A percentile compares a stretch with the other conserved stretches of the same genome.
phyloP scores from a whole-genome alignment of 2,797 vertebrate genomes.

The Pipistrellus pipistrellus region DNA sequence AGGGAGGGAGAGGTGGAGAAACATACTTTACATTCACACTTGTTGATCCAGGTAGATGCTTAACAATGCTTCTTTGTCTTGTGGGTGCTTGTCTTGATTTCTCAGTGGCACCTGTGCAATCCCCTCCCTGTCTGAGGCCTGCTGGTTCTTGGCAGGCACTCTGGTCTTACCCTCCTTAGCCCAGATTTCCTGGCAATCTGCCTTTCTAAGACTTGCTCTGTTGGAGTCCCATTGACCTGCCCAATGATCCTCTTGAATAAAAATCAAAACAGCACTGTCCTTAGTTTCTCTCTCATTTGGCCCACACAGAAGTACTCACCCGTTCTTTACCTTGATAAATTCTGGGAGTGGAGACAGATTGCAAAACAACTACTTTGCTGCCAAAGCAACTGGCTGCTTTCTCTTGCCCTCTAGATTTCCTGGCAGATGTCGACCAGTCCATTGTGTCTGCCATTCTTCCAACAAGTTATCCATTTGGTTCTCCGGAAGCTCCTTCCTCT shows the following conservation, averaged over 20 bases:
- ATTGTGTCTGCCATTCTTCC: not conserved
- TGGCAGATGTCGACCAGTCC: not conserved
- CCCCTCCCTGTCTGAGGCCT: not conserved
- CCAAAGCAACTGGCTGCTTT: not conserved
- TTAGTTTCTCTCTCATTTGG: not conserved
- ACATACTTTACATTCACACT: not conserved
- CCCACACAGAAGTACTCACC: not conserved
- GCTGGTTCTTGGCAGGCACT: not conserved
- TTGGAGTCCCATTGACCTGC: not conserved
- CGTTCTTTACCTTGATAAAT: not conserved
- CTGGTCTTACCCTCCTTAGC: not conserved
- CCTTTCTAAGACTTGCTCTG: not conserved
- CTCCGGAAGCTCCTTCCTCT: not conserved
- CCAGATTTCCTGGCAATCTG: not conserved
- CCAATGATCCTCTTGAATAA: not conserved
- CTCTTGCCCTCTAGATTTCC: not conserved
- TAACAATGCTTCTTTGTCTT: not conserved
- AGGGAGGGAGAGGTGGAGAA: not conserved
- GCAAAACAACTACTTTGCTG: not conserved
- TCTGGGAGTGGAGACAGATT: not conserved
- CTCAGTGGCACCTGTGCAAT: not conserved
- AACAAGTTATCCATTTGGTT: not conserved
- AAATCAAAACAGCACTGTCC: not conserved
- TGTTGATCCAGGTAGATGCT: not conserved
- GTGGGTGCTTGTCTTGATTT: not conserved